Evolutionary conservation across 2,113 vertebrate species (phyloP).

Genomic region (Ranitomeya imitator): DNA sequence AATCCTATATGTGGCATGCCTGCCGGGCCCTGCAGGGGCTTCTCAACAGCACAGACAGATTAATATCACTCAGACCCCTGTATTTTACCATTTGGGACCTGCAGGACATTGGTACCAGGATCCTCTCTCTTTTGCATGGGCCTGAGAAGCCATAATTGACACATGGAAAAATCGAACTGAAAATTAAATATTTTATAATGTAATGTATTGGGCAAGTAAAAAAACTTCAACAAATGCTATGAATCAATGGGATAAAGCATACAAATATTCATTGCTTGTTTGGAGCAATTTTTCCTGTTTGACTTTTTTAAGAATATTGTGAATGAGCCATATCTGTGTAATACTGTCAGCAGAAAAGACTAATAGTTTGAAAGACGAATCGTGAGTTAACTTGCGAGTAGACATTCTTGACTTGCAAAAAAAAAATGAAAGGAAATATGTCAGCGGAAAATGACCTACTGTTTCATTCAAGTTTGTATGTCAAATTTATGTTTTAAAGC

Average conservation of each 20-base stretch:
- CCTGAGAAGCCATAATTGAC: not conserved
- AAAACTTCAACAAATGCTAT: not conserved
- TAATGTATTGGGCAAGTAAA: not conserved
- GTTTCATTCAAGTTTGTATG: too few species aligned
- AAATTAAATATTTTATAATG: not conserved
- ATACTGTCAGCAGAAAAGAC: too few species aligned
- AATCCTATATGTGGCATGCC: conserved; percentile 59
- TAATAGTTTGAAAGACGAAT: too few species aligned
- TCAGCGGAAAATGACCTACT: too few species aligned
- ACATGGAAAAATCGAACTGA: not conserved
- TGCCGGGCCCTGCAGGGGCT: conserved; percentile 60
- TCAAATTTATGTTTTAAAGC: too few species aligned
- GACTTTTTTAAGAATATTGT: too few species aligned
- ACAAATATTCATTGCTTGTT: too few species aligned
- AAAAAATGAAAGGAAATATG: too few species aligned
- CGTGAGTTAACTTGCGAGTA: too few species aligned
- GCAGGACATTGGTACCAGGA: not conserved
- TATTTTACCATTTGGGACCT: not conserved
- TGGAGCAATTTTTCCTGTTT: too few species aligned
- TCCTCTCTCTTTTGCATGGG: not conserved
- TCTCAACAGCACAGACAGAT: conserved; percentile 55
- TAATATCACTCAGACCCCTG: conserved; percentile 44
- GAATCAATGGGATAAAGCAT: not conserved
- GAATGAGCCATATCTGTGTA: too few species aligned
- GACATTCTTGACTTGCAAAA: too few species aligned